These are phyloP conservation scores for Lasaia peninsularis DNA, from an alignment of 1,140 invertebrate species.

Conservation along the genomic window DNA sequence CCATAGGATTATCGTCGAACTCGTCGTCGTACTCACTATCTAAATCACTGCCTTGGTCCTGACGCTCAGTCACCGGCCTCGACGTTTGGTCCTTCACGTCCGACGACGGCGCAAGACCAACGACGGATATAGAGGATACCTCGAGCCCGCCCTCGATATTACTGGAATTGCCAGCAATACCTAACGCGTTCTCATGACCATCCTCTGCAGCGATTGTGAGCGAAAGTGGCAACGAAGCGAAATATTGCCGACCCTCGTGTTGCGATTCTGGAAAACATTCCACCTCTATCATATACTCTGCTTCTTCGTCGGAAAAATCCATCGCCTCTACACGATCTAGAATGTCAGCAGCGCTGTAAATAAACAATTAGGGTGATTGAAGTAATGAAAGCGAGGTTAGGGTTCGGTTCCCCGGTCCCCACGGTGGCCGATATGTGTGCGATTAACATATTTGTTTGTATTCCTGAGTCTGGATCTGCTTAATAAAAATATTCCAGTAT, in stretches of 20 bases:
- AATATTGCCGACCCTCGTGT: background rate
- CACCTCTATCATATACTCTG: background rate
- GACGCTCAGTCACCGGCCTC: background rate
- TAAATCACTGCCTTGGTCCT: background rate
- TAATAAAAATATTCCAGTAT: too few relatives aligned
- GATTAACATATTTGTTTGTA: too few relatives aligned
- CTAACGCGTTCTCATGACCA: too few relatives aligned
- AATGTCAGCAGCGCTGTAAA: background rate
- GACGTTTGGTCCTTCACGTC: background rate
- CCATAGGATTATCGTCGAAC: background rate
- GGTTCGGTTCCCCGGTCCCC: too few relatives aligned
- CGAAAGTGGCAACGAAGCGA: background rate
- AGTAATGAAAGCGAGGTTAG: too few relatives aligned
- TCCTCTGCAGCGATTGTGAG: background rate
- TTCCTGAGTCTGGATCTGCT: too few relatives aligned
- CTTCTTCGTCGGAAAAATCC: background rate
- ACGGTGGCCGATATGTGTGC: too few relatives aligned
- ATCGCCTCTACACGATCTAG: background rate
- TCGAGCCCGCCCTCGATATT: background rate
- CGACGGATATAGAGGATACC: background rate
- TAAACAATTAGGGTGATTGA: background rate
- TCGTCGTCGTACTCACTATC: background rate
- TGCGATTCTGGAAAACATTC: background rate
- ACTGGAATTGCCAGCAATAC: background rate
- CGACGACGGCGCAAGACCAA: background rate